These are phyloP conservation scores for Dioctria rufipes DNA, from an alignment of 2,888 invertebrate species.

Conservation along the genomic window DNA sequence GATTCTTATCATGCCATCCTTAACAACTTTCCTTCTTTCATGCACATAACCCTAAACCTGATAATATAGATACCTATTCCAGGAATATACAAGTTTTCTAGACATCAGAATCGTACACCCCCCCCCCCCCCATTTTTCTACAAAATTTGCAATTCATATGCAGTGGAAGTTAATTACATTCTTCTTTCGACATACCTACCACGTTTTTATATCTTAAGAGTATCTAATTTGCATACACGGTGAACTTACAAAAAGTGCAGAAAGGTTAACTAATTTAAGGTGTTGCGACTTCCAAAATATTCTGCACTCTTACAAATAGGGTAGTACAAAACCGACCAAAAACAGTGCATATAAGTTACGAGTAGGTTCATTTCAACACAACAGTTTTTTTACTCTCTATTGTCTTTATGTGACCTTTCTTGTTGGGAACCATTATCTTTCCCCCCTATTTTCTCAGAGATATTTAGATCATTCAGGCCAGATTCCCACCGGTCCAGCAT, in stretches of 20 bases:
- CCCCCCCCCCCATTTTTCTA: too few relatives aligned
- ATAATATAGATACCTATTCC: too few relatives aligned
- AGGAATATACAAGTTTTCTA: too few relatives aligned
- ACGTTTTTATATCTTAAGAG: not conserved
- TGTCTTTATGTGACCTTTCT: conserved; percentile 37
- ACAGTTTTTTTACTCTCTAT: not conserved
- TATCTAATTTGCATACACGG: conserved; percentile 8
- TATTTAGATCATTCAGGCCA: conserved; percentile 1
- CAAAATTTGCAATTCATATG: not conserved
- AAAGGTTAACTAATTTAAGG: not conserved
- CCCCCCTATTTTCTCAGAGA: conserved; percentile 9
- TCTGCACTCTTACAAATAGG: not conserved
- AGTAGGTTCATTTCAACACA: conserved; percentile 4
- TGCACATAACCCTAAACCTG: too few relatives aligned
- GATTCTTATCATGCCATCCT: too few relatives aligned
- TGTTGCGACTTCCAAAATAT: not conserved
- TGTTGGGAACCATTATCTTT: conserved; percentile 25
- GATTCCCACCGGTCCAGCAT: conserved; percentile 3
- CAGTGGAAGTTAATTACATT: not conserved
- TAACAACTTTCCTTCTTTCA: too few relatives aligned
- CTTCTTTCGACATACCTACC: not conserved
- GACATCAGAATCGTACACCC: too few relatives aligned
- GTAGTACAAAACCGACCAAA: not conserved
- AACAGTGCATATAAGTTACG: not conserved
- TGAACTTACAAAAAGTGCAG: not conserved